Conservation (phyloP, 2,888 invertebrate species). For the Leucophora obtusa region DNA sequence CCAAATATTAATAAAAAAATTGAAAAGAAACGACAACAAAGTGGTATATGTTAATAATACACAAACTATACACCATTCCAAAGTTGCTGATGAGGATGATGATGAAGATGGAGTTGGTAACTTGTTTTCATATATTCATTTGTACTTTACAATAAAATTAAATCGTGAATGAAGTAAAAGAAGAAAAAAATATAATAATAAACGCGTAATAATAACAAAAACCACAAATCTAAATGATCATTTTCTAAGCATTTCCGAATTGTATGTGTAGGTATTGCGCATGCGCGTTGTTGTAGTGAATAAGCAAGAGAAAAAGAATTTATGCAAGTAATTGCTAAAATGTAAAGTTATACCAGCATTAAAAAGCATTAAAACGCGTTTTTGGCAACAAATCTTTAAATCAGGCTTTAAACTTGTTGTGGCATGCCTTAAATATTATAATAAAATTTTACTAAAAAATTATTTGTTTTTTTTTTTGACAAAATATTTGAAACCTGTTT, state of each 20-base stretch:
- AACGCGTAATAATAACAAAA: constrained; percentile 53
- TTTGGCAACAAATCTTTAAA: background rate
- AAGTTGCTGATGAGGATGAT: constrained; percentile 21
- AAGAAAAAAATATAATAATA: constrained; percentile 36
- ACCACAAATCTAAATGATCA: constrained; percentile 65
- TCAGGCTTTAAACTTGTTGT: background rate
- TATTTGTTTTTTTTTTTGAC: background rate
- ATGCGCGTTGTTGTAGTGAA: background rate
- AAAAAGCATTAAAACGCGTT: too few relatives aligned
- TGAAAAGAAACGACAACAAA: background rate
- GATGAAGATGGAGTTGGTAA: constrained; percentile 64
- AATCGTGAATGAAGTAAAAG: constrained; percentile 48
- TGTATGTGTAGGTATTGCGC: background rate
- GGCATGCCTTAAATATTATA: background rate
- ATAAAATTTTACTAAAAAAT: background rate
- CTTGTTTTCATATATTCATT: constrained; percentile 67
- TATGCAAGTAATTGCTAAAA: background rate
- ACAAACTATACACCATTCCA: constrained; percentile 3
- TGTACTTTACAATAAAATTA: constrained; percentile 3
- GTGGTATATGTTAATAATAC: constrained; percentile 24
- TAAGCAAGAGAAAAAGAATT: background rate
- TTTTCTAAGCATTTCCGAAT: constrained; percentile 42
- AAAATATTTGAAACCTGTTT: constrained; percentile 1
- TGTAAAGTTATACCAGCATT: background rate
- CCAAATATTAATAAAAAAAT: constrained; percentile 14